phyloP scores from a whole-genome alignment of 2,113 vertebrate genomes.

The Lepus europaeus region DNA sequence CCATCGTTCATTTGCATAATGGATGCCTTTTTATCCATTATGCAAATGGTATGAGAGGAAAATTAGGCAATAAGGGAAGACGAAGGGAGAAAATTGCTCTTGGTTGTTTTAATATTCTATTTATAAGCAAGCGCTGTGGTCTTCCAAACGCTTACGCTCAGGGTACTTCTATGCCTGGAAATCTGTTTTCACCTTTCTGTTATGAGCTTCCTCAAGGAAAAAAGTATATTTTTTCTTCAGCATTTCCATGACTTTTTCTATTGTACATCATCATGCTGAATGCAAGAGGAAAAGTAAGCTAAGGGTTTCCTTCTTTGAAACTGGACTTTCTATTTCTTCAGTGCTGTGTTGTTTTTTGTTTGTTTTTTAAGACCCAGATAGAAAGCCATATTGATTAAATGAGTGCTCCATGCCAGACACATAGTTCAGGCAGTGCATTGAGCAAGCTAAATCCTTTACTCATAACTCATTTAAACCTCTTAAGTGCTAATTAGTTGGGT shows the following conservation, averaged over 20 bases:
- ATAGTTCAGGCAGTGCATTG: not conserved
- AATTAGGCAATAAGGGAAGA: constrained; percentile 78
- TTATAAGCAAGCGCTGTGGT: constrained; percentile 68
- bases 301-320: constrained; percentile 12
- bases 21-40: constrained; percentile 80
- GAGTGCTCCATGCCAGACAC: not conserved
- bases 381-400: not conserved
- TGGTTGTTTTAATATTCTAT: constrained; percentile 78
- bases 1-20: constrained; percentile 78
- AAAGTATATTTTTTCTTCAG: constrained; percentile 16
- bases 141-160: constrained; percentile 46
- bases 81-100: constrained; percentile 73
- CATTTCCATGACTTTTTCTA: constrained; percentile 14
- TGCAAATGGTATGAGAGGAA: constrained; percentile 79
- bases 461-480: not conserved
- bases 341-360: not conserved
- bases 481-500: not conserved
- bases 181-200: constrained; percentile 32
- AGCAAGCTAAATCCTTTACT: not conserved
- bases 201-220: not conserved
- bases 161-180: not conserved
- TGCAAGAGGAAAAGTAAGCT: not conserved
- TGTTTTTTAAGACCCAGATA: not conserved
- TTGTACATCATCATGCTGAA: not conserved
- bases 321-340: not conserved